Conservation (phyloP, 1,140 invertebrate species). For the Euschistus heros region DNA sequence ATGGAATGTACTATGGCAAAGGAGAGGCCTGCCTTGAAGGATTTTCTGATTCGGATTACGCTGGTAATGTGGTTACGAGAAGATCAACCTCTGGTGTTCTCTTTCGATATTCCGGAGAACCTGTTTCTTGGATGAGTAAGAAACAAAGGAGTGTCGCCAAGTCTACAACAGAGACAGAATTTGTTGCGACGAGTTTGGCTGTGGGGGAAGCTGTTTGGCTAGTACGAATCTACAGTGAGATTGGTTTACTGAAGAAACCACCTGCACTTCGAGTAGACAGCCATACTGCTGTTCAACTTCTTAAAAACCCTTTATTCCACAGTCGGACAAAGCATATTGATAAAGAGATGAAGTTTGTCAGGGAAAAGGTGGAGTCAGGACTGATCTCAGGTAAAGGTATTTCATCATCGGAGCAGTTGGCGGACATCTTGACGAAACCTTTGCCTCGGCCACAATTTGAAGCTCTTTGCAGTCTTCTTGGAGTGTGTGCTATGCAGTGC, state of each 20-base stretch:
- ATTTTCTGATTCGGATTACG: no score
- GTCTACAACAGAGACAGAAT: neutral
- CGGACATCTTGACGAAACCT: no score
- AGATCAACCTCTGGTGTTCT: neutral
- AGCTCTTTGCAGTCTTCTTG: neutral
- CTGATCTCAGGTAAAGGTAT: no score
- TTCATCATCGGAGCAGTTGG: no score
- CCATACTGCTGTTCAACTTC: neutral
- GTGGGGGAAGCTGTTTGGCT: neutral
- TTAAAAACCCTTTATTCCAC: neutral
- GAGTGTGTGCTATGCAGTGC: neutral
- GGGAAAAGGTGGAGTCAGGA: neutral
- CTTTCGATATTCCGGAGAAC: neutral
- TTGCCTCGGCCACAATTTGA: no score
- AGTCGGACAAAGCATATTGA: neutral
- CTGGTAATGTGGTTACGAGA: no score
- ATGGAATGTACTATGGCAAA: no score
- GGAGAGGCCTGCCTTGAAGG: no score
- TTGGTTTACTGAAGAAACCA: no score
- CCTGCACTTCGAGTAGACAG: no score
- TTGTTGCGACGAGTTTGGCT: neutral
- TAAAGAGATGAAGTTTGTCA: neutral
- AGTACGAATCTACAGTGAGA: no score
- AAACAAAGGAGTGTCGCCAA: no score
- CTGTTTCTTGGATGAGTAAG: neutral